These are phyloP conservation scores for Eptatretus burgeri DNA, from an alignment of 2,113 vertebrate genomes.

Conservation along the genomic window DNA sequence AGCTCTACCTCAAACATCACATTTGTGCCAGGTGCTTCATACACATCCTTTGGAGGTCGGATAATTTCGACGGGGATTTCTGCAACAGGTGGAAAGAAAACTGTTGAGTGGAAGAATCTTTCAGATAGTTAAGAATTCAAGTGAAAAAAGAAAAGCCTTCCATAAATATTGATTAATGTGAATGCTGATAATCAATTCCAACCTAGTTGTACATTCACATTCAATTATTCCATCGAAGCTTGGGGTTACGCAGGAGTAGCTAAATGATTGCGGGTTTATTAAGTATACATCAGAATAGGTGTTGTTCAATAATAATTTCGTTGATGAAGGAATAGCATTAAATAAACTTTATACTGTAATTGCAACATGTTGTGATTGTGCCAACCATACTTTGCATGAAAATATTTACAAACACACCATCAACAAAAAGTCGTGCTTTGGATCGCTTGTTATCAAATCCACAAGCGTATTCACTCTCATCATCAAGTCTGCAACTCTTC, in stretches of 20 bases:
- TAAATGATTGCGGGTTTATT: no score
- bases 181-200: not conserved
- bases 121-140: not conserved
- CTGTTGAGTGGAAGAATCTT: not conserved
- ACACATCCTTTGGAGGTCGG: slow-evolving; percentile 51
- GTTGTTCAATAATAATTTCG: no score
- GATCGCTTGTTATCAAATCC: slow-evolving; percentile 67
- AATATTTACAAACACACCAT: slow-evolving; percentile 26
- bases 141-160: not conserved
- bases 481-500: slow-evolving; percentile 60
- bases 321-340: no score
- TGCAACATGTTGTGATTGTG: no score
- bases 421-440: slow-evolving; percentile 75
- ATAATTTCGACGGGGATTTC: slow-evolving; percentile 88
- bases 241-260: no score
- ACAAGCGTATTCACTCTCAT: slow-evolving; percentile 90
- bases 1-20: slow-evolving; percentile 59
- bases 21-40: slow-evolving; percentile 54
- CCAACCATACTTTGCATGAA: not conserved
- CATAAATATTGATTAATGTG: not conserved
- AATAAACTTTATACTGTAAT: no score
- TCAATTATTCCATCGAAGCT: no score
- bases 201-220: not conserved
- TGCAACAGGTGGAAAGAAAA: slow-evolving; percentile 15
- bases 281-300: no score